Conservation (phyloP, 1,140 invertebrate genomes). For the Triops cancriformis region DNA sequence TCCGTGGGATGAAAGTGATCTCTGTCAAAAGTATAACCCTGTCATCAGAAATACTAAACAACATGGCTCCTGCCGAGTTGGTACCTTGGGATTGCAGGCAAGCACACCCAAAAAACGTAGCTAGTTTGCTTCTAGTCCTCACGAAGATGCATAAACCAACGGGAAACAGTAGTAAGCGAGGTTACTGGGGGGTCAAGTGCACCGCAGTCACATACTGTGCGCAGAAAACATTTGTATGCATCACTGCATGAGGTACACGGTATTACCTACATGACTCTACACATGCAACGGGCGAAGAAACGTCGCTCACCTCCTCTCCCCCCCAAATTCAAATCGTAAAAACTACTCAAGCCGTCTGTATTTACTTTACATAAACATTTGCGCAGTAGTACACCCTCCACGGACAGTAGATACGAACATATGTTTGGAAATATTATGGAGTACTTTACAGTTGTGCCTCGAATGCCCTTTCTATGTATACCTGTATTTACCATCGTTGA, state of each 20-base stretch:
- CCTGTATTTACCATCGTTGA: no score
- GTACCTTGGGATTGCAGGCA: not conserved
- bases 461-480: no score
- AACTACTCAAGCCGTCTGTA: no score
- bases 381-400: no score
- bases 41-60: not conserved
- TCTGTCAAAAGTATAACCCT: not conserved
- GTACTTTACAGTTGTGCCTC: no score
- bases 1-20: not conserved
- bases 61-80: not conserved
- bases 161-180: constrained; percentile 9
- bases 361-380: no score
- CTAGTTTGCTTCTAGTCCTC: not conserved
- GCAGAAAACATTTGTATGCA: not conserved
- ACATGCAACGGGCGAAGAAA: not conserved
- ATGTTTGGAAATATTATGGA: no score
- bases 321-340: no score
- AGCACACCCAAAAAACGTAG: no score
- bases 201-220: constrained; percentile 3
- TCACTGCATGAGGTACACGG: not conserved
- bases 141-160: not conserved
- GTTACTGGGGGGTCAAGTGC: constrained; percentile 3
- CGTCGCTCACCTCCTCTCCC: no score
- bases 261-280: not conserved
- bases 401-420: no score